phyloP scores from a whole-genome alignment of 37 sponge, comb jelly and placozoan genomes.

The Halichondria panicea region DNA sequence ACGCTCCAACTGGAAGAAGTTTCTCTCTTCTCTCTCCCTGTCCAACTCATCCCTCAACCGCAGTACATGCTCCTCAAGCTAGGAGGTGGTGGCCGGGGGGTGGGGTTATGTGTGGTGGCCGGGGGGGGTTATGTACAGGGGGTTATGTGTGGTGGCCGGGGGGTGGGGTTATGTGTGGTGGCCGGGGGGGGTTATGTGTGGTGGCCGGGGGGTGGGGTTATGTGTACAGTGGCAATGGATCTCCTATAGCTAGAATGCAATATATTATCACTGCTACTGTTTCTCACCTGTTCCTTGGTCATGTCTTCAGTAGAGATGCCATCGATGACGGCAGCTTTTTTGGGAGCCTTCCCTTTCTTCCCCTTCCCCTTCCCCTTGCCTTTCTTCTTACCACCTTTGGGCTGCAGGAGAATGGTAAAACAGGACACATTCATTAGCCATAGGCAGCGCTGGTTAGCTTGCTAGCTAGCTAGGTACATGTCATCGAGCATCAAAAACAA shows the following conservation, averaged over 20 bases:
- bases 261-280: too few relatives aligned
- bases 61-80: slow-evolving; percentile 88
- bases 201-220: too few relatives aligned
- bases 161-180: too few relatives aligned
- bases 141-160: too few relatives aligned
- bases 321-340: slow-evolving; percentile 79
- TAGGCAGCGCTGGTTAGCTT: not conserved
- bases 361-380: slow-evolving; percentile 75
- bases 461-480: not conserved
- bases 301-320: slow-evolving; percentile 88
- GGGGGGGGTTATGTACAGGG: too few relatives aligned
- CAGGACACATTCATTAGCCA: not conserved
- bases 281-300: slow-evolving; percentile 89
- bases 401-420: slow-evolving; percentile 1
- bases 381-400: slow-evolving; percentile 49
- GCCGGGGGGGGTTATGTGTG: too few relatives aligned
- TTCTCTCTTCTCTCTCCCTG: slow-evolving; percentile 94
- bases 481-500: not conserved
- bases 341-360: slow-evolving; percentile 67
- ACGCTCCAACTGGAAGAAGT: slow-evolving; percentile 97
- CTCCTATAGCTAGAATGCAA: too few relatives aligned
- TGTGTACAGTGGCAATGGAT: too few relatives aligned
- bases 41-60: slow-evolving; percentile 92
- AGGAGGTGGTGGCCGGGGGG: too few relatives aligned
- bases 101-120: too few relatives aligned